These are phyloP conservation scores for Tenodera sinensis DNA, from an alignment of 2,888 invertebrate species.

Conservation along the genomic window DNA sequence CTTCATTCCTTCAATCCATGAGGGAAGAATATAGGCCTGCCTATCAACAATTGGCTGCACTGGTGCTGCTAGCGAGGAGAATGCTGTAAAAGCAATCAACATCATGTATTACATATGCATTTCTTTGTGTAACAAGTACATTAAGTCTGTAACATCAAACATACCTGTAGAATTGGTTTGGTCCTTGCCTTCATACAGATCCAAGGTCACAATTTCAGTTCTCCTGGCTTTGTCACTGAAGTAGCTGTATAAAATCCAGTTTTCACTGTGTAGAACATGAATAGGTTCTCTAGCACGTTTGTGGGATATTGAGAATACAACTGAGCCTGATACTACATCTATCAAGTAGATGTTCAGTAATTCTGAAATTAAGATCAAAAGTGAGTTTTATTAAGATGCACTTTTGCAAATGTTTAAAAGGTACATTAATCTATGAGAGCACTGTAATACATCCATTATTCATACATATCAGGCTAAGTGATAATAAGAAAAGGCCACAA, in stretches of 20 bases:
- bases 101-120: not conserved
- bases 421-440: no score
- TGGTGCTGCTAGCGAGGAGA: conserved; percentile 78
- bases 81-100: conserved; percentile 49
- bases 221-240: conserved; percentile 91
- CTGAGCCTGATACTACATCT: conserved; percentile 86
- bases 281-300: conserved; percentile 80
- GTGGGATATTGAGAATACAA: conserved; percentile 81
- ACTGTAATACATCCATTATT: no score
- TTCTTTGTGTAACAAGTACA: not conserved
- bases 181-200: conserved; percentile 90
- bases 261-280: conserved; percentile 90
- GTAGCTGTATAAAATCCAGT: conserved; percentile 92
- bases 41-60: conserved; percentile 73
- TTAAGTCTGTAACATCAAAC: not conserved
- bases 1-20: conserved; percentile 71
- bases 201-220: conserved; percentile 87
- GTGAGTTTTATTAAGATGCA: no score
- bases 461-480: no score
- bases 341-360: conserved; percentile 80
- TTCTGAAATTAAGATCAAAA: conserved; percentile 47
- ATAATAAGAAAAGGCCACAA: no score
- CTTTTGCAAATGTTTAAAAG: no score
- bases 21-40: conserved; percentile 85
- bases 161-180: conserved; percentile 70